Evolutionary conservation across 2,113 vertebrate genomes (phyloP).

Genomic region (Mustela lutreola): DNA sequence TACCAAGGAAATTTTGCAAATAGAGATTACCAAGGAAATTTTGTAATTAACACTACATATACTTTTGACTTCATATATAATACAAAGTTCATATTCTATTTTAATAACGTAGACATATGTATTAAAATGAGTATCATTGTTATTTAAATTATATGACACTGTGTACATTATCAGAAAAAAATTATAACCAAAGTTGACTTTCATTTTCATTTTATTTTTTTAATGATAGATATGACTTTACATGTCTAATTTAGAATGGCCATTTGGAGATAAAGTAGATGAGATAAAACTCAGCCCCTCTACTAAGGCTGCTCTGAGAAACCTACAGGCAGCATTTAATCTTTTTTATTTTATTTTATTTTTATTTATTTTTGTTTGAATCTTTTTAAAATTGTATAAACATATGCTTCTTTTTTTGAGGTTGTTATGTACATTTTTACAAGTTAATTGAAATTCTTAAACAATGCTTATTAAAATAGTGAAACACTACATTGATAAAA

Average conservation of each 20-base stretch:
- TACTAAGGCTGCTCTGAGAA: conserved; percentile 28
- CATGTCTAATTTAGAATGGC: neutral
- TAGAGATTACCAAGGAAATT: neutral
- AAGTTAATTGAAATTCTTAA: neutral
- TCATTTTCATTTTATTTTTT: conserved; percentile 19
- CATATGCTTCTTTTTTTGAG: neutral
- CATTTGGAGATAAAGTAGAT: neutral
- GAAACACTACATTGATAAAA: conserved; percentile 28
- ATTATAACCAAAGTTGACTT: conserved; percentile 15
- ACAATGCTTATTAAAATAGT: conserved; percentile 18
- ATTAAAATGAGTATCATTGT: neutral
- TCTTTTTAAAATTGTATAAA: neutral
- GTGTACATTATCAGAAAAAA: neutral
- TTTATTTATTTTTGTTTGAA: neutral
- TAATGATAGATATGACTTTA: neutral
- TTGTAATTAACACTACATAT: neutral
- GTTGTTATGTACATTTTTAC: neutral
- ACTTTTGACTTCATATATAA: neutral
- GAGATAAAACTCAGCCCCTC: neutral
- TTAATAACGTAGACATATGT: neutral
- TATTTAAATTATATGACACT: conserved; percentile 32
- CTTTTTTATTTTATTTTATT: neutral
- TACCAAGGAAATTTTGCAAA: neutral
- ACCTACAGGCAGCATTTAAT: neutral
- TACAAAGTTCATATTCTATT: neutral